Percentiles rank a stretch among this genome's conserved stretches.
Conservation (phyloP, 2,113 vertebrate genomes). For the Smithornis capensis region DNA sequence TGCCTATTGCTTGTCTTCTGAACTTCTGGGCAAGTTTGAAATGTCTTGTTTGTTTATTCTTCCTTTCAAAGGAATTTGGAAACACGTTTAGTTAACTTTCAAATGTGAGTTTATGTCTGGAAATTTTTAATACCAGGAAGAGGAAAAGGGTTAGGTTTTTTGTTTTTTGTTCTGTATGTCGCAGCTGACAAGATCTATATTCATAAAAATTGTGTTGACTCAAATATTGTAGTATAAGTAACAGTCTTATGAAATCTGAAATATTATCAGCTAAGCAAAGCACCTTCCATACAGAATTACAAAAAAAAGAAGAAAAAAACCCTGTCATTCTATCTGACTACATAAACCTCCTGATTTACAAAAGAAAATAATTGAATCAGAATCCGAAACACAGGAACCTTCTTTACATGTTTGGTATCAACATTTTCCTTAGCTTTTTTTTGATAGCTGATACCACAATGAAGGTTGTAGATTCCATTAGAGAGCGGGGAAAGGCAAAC, state of each 20-base stretch:
- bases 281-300: background rate
- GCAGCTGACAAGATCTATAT: background rate
- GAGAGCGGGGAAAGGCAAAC: background rate
- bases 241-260: background rate
- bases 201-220: background rate
- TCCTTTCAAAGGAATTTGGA: background rate
- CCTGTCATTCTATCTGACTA: background rate
- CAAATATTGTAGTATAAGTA: background rate
- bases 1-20: background rate
- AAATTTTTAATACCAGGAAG: background rate
- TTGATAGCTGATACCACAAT: background rate
- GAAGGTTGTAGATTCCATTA: background rate
- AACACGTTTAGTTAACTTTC: background rate
- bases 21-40: background rate
- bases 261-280: background rate
- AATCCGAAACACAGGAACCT: background rate
- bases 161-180: background rate
- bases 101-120: background rate
- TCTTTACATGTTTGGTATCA: background rate
- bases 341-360: background rate
- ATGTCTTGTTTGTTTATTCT: background rate
- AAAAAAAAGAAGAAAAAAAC: background rate
- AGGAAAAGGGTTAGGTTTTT: background rate
- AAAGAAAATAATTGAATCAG: background rate
- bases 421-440: background rate